Base-by-base conservation (phyloP, 2,797 vertebrate species). In the Carduelis carduelis region DNA sequence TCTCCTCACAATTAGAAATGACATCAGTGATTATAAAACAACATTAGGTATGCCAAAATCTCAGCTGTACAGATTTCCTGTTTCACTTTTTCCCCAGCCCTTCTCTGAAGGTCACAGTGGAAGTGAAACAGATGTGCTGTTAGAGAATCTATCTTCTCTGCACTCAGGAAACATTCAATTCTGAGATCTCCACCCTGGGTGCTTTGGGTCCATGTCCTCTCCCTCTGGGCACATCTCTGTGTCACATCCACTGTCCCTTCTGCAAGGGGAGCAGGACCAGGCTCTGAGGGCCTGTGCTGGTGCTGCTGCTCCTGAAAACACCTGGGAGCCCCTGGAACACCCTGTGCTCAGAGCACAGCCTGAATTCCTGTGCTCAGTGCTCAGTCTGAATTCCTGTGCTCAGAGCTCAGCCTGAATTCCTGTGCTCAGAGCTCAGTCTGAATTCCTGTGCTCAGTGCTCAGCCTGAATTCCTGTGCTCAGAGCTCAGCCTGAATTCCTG, bases 11-110 rank as follows among this genome's bases (percentile, higher is more conserved):
- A 91, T 71, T 52, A 83, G 46, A 63, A 95, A 89, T 43, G 10
- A 80, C 75, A 78, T 44, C 70, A 75, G 75, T 8, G 78, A 82
- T 89, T 90, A 86, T 34, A 80, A 87, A 96, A 78, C 65, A 92
- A 37, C 8, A 6, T 43, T 14, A 59, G 56, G 39, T 44, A 50
- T 59, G 69, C 85, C n/a, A 52, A 44, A 90, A 74, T 50, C 41
- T 55, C 85, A 64, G 81, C 77, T 63, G 37, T 2, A 11, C 46
- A 85, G 19, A 57, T 65, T 55, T 77, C 69, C 43, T 44, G 6
- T 3, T 60, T 70, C 30, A 30, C 32, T 49, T n/a, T 44, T 53
- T 5, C 26, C 72, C 70, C 46, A 32, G 30, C 52, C 49, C 12
- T 49, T 41, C 72, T 60, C 8, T 56, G 68, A 93, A 92, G 64